These are phyloP conservation scores for Hippoglossus hippoglossus DNA, from an alignment of 2,797 vertebrate genomes.

Conservation along the genomic window DNA sequence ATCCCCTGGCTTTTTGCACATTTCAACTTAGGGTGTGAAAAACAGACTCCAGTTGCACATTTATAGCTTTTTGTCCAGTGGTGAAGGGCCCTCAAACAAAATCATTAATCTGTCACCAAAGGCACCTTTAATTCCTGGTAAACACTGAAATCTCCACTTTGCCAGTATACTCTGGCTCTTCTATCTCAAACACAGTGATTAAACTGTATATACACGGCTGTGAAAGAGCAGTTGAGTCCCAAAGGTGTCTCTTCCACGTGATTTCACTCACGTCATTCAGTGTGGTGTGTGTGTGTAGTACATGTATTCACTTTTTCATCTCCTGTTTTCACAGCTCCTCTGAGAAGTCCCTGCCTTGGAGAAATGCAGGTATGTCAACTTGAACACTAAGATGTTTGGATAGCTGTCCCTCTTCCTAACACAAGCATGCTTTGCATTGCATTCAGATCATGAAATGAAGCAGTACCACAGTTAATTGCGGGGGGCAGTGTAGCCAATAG, in stretches of 20 bases:
- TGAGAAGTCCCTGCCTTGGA: slow-evolving; percentile 99
- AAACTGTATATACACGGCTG: background rate
- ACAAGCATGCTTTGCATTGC: background rate
- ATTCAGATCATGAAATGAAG: background rate
- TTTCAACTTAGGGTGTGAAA: slow-evolving; percentile 14
- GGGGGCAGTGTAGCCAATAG: too few species aligned
- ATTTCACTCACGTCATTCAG: slow-evolving; percentile 34
- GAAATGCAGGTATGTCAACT: slow-evolving; percentile 90
- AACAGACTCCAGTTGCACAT: background rate
- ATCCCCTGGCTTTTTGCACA: slow-evolving; percentile 18
- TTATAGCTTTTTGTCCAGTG: background rate
- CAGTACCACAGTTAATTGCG: too few species aligned
- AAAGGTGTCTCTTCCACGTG: slow-evolving; percentile 29
- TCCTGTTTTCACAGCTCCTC: slow-evolving; percentile 88
- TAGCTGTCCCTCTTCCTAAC: background rate
- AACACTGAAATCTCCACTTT: slow-evolving; percentile 14
- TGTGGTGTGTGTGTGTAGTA: background rate
- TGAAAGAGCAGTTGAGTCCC: slow-evolving; percentile 10
- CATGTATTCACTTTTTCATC: slow-evolving; percentile 45
- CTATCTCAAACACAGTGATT: slow-evolving; percentile 27
- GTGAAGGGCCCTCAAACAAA: background rate
- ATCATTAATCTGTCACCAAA: too few species aligned
- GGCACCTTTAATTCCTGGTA: background rate
- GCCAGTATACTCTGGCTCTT: slow-evolving; percentile 8
- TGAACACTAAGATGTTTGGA: slow-evolving; percentile 10